Evolutionary conservation across 2,888 invertebrate genomes (phyloP).

Genomic region (Neoscelio sp.): DNA sequence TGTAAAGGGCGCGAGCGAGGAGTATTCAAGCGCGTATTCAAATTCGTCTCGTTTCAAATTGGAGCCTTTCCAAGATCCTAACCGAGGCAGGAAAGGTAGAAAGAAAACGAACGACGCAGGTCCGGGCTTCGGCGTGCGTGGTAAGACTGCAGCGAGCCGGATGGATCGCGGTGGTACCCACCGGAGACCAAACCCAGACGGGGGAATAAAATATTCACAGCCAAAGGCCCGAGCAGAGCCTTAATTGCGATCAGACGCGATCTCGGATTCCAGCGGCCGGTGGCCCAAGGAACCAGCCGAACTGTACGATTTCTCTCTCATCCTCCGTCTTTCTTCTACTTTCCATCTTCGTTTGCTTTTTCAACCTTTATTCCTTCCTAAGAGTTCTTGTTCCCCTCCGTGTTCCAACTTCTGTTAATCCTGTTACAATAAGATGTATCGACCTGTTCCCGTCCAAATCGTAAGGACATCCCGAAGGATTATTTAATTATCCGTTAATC

Average conservation of each 20-base stretch:
- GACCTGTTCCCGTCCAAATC: slow-evolving; percentile 80
- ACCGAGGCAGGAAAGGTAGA: slow-evolving; percentile 34
- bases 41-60: slow-evolving; percentile 81
- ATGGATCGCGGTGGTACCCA: slow-evolving; percentile 54
- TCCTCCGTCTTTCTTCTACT: slow-evolving; percentile 38
- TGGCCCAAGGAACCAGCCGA: slow-evolving; percentile 77
- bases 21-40: slow-evolving; percentile 78
- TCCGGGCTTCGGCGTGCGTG: slow-evolving; percentile 53
- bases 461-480: slow-evolving; percentile 78
- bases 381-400: slow-evolving; percentile 68
- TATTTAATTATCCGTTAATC: slow-evolving; percentile 80
- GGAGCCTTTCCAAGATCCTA: slow-evolving; percentile 71
- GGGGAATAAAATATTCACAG: slow-evolving; percentile 82
- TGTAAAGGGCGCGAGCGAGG: slow-evolving; percentile 53
- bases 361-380: slow-evolving; percentile 66
- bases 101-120: slow-evolving; percentile 4
- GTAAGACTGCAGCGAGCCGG: slow-evolving; percentile 53
- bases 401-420: slow-evolving; percentile 82
- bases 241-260: slow-evolving; percentile 83
- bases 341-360: slow-evolving; percentile 65
- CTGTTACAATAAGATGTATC: slow-evolving; percentile 83
- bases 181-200: slow-evolving; percentile 44
- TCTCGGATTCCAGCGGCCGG: slow-evolving; percentile 83
- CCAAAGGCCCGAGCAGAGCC: slow-evolving; percentile 78
- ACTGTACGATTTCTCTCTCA: slow-evolving; percentile 46